phyloP scores from a whole-genome alignment of 1,140 invertebrate genomes.

The Panagrolaimus sp. region DNA sequence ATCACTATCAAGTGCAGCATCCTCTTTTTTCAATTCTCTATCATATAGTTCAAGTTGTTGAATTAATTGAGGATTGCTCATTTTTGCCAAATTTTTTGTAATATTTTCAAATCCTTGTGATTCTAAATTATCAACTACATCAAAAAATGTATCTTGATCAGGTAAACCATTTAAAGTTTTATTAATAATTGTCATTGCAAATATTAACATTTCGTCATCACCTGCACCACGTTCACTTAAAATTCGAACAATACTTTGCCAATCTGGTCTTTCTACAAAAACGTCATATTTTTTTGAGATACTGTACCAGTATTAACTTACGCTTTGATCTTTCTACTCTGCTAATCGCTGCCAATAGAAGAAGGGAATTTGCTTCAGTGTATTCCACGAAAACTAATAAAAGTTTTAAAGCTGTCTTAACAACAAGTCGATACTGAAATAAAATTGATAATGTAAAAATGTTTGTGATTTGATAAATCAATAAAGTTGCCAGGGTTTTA shows the following conservation, averaged over 20 bases:
- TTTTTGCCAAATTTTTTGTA: conserved; percentile 41
- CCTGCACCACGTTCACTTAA: conserved; percentile 86
- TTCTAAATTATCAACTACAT: conserved; percentile 89
- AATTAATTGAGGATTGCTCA: conserved; percentile 47
- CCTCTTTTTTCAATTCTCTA: conserved; percentile 52
- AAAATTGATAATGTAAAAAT: neutral
- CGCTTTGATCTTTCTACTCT: conserved; percentile 75
- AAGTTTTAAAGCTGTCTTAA: conserved; percentile 93
- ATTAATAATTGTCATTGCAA: conserved; percentile 91
- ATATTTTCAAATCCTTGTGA: conserved; percentile 82
- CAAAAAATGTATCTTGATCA: conserved; percentile 89
- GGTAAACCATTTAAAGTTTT: conserved; percentile 89
- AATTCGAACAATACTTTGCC: conserved; percentile 80
- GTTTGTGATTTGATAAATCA: neutral
- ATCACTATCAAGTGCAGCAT: conserved; percentile 52
- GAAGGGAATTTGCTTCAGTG: conserved; percentile 82
- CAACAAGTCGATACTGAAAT: conserved; percentile 80
- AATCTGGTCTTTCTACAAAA: conserved; percentile 64
- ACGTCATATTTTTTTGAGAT: neutral
- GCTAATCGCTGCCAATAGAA: conserved; percentile 79
- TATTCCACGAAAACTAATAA: conserved; percentile 97
- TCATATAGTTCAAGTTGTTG: conserved; percentile 55
- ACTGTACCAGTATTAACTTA: conserved; percentile 34
- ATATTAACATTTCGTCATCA: conserved; percentile 89
- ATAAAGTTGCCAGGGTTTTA: neutral